Conservation (phyloP, 2,113 vertebrate genomes). For the Eonycteris spelaea region DNA sequence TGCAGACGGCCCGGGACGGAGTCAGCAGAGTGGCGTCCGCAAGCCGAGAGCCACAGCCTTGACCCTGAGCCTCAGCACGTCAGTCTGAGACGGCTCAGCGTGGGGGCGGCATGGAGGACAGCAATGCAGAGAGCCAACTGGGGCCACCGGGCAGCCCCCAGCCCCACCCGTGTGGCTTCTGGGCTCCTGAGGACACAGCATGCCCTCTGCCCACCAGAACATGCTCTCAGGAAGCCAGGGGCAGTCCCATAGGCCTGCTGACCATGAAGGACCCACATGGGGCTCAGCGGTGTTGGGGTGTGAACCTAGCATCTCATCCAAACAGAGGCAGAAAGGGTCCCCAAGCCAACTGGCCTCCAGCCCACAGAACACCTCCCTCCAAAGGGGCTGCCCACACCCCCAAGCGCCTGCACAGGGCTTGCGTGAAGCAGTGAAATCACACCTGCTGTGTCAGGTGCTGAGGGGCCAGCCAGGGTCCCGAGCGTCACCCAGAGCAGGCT, state of each 20-base stretch:
- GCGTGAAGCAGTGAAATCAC: too few species aligned
- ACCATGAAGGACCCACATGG: too few species aligned
- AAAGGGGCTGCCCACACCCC: neutral
- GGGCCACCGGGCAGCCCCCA: too few species aligned
- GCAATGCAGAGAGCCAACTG: neutral
- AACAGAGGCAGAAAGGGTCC: neutral
- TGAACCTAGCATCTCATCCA: neutral
- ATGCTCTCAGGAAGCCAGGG: neutral
- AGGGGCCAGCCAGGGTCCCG: neutral
- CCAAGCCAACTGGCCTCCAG: neutral
- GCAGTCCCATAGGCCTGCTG: neutral
- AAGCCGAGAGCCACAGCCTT: too few species aligned
- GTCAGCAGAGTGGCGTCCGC: neutral
- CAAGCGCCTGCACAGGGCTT: neutral
- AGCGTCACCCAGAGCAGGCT: too few species aligned
- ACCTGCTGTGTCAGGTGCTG: neutral
- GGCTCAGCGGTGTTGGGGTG: rapidly evolving
- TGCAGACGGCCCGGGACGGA: neutral
- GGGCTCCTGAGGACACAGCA: neutral
- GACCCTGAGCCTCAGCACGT: too few species aligned
- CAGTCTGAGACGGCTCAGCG: neutral
- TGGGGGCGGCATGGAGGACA: neutral
- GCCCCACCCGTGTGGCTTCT: neutral
- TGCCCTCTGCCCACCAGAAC: too few species aligned
- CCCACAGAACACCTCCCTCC: neutral